Conservation (phyloP, 2,888 invertebrate species). For the Morpho helenor region DNA sequence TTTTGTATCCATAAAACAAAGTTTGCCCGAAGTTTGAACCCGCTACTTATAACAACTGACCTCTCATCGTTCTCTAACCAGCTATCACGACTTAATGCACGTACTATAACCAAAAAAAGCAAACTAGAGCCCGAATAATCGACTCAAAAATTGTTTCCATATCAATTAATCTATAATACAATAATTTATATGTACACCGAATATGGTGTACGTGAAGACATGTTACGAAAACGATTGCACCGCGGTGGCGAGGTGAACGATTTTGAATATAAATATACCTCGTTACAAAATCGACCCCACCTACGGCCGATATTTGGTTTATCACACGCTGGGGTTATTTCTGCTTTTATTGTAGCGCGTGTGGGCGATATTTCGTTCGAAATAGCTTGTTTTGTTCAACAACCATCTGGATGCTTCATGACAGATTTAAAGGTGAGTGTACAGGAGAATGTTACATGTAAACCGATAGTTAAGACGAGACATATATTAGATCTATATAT, state of each 20-base stretch:
- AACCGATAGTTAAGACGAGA: too few species aligned
- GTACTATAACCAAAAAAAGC: too few species aligned
- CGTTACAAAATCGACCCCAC: constrained; percentile 29
- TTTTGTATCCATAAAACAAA: too few species aligned
- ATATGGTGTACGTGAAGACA: constrained; percentile 12
- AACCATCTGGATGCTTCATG: too few species aligned
- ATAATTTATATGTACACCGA: constrained; percentile 19
- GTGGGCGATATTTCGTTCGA: constrained; percentile 22
- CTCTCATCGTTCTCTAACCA: too few species aligned
- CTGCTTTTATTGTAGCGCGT: constrained; percentile 22
- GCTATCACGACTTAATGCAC: too few species aligned
- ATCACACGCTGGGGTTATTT: constrained; percentile 29
- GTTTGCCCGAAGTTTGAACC: too few species aligned
- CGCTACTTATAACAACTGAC: too few species aligned
- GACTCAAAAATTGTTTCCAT: neutral
- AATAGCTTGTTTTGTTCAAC: neutral
- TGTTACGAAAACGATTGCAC: constrained; percentile 30
- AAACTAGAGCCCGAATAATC: too few species aligned
- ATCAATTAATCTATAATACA: constrained; percentile 2
- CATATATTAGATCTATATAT: too few species aligned
- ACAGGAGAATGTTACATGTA: too few species aligned
- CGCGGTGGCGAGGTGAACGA: constrained; percentile 16
- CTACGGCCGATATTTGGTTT: constrained; percentile 25
- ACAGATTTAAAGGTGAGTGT: too few species aligned
- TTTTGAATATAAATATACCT: constrained; percentile 29